phyloP scores from a whole-genome alignment of 2,888 invertebrate genomes.

The Ochropacha duplaris region DNA sequence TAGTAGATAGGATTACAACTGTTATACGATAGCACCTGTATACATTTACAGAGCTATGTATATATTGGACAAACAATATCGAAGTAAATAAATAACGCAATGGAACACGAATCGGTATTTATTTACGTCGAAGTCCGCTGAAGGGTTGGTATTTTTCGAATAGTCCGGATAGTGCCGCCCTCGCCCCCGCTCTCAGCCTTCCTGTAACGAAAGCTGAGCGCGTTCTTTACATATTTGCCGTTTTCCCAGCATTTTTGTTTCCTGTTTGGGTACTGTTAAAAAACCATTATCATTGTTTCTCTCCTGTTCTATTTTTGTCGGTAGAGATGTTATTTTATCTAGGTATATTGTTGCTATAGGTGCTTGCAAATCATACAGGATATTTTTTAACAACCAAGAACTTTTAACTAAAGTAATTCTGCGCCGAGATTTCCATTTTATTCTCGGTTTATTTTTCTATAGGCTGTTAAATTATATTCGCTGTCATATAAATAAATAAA shows the following conservation, averaged over 20 bases:
- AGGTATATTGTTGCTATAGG: too few relatives aligned
- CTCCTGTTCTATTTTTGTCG: background rate
- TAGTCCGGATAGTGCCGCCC: slow-evolving; percentile 16
- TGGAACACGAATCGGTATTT: slow-evolving; percentile 9
- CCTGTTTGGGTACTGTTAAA: slow-evolving; percentile 7
- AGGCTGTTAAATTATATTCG: too few relatives aligned
- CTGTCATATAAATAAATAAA: too few relatives aligned
- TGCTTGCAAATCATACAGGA: background rate
- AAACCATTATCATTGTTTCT: slow-evolving; percentile 7
- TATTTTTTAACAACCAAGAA: slow-evolving; percentile 8
- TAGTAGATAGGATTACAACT: background rate
- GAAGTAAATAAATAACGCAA: slow-evolving; percentile 5
- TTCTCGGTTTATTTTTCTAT: background rate
- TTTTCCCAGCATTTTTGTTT: slow-evolving; percentile 20
- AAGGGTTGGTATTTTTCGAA: slow-evolving; percentile 17
- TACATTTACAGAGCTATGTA: background rate
- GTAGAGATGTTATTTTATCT: background rate
- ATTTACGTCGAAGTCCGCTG: slow-evolving; percentile 13
- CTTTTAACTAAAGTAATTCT: too few relatives aligned
- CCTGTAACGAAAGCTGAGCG: slow-evolving; percentile 32
- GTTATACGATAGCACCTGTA: background rate
- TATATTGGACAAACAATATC: slow-evolving; percentile 4
- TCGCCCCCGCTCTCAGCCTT: slow-evolving; percentile 18
- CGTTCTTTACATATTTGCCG: slow-evolving; percentile 28
- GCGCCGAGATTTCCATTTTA: slow-evolving; percentile 9